These are phyloP conservation scores for Hypotaenidia philippensis DNA, from an alignment of 2,797 vertebrate genomes.

Conservation along the genomic window DNA sequence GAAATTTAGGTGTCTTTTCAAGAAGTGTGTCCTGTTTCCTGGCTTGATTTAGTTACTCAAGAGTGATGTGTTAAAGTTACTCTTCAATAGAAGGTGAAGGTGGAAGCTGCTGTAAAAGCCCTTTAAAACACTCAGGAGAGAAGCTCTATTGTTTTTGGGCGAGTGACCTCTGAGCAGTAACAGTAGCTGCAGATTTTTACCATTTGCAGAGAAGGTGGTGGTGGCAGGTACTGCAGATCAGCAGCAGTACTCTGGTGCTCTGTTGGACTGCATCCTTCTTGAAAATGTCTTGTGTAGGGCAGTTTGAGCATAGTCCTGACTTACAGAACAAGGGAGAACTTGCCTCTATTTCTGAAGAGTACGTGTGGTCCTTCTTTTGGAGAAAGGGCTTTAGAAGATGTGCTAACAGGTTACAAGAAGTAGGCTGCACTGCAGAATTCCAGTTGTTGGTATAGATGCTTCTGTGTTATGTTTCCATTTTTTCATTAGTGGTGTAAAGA, in stretches of 20 bases:
- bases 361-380: background rate
- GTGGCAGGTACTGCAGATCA: background rate
- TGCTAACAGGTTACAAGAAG: background rate
- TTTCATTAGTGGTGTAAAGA: background rate
- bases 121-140: background rate
- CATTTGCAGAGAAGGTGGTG: background rate
- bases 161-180: background rate
- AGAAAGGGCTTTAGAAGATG: background rate
- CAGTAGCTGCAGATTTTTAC: background rate
- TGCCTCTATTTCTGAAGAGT: background rate
- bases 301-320: background rate
- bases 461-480: background rate
- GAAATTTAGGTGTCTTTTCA: background rate
- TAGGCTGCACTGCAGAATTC: background rate
- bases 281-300: background rate
- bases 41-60: background rate
- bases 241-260: background rate
- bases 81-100: background rate
- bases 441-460: background rate
- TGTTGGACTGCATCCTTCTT: background rate
- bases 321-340: background rate
- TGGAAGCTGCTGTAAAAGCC: background rate
- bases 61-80: background rate
- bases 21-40: background rate
- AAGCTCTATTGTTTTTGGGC: background rate